phyloP scores from a whole-genome alignment of 2,888 invertebrate species.

The Melipona bicolor region DNA sequence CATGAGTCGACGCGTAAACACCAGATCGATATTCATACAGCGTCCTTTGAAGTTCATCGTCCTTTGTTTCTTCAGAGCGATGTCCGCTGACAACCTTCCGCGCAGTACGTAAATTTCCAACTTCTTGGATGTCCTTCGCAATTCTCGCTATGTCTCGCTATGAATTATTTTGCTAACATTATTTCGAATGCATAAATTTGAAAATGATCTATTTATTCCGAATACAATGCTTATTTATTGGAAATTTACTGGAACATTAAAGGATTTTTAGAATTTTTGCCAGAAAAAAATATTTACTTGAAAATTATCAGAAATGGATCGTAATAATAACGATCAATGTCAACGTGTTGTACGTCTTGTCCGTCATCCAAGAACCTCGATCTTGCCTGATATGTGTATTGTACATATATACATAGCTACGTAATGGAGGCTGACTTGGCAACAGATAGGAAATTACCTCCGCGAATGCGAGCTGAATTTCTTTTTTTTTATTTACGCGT shows the following conservation, averaged over 20 bases:
- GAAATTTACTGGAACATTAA: background rate
- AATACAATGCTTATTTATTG: background rate
- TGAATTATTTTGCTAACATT: background rate
- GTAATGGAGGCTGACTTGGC: slow-evolving; percentile 13
- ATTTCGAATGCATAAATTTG: background rate
- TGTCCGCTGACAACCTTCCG: slow-evolving; percentile 27
- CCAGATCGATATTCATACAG: slow-evolving; percentile 67
- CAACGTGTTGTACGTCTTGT: too few relatives aligned
- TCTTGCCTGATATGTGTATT: background rate
- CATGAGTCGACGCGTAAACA: slow-evolving; percentile 63
- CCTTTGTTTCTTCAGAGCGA: slow-evolving; percentile 47
- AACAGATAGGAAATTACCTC: slow-evolving; percentile 28
- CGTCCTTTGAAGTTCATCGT: slow-evolving; percentile 68
- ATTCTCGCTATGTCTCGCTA: background rate
- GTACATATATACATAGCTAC: background rate
- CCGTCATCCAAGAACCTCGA: background rate
- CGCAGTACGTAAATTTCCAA: background rate
- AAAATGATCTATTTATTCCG: background rate
- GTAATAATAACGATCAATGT: background rate
- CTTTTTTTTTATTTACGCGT: slow-evolving; percentile 35
- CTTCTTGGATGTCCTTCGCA: background rate
- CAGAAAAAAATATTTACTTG: background rate
- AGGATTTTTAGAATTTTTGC: background rate
- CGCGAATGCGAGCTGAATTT: slow-evolving; percentile 2
- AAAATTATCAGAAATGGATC: background rate